Conservation (phyloP, 1,140 invertebrate genomes). For the Lamellibrachia luymesi region DNA sequence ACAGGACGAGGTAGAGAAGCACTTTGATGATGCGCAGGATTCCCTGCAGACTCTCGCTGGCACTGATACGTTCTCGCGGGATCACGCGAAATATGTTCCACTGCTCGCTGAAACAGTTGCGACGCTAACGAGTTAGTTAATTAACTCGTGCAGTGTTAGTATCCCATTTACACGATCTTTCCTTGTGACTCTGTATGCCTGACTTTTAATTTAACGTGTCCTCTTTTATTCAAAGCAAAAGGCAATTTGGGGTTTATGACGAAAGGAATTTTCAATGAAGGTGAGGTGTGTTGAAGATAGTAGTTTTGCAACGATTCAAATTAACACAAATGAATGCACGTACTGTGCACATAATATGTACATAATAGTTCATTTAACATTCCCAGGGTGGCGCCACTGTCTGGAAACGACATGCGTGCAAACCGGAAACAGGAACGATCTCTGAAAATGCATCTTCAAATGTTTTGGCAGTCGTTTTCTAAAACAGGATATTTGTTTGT, state of each 20-base stretch:
- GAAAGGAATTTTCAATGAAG: no score
- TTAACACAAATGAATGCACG: neutral
- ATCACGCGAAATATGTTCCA: slow-evolving; percentile 21
- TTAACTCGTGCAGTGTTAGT: neutral
- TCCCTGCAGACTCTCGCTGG: slow-evolving; percentile 15
- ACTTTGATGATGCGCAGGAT: slow-evolving; percentile 18
- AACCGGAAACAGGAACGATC: no score
- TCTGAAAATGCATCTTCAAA: no score
- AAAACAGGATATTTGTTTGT: no score
- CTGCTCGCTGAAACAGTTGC: neutral
- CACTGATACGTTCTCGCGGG: slow-evolving; percentile 19
- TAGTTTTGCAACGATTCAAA: neutral
- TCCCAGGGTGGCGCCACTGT: no score
- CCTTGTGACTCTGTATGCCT: neutral
- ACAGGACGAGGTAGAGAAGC: slow-evolving; percentile 17
- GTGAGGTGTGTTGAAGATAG: no score
- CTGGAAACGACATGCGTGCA: no score
- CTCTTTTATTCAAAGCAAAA: neutral
- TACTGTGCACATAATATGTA: no score
- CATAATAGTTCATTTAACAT: no score
- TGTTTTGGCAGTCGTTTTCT: no score
- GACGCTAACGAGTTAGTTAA: neutral
- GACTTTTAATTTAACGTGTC: neutral
- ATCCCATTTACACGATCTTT: neutral
- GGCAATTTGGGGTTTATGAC: no score